Conservation (phyloP, 2,113 vertebrate species). For the Onychorhynchus coronatus region DNA sequence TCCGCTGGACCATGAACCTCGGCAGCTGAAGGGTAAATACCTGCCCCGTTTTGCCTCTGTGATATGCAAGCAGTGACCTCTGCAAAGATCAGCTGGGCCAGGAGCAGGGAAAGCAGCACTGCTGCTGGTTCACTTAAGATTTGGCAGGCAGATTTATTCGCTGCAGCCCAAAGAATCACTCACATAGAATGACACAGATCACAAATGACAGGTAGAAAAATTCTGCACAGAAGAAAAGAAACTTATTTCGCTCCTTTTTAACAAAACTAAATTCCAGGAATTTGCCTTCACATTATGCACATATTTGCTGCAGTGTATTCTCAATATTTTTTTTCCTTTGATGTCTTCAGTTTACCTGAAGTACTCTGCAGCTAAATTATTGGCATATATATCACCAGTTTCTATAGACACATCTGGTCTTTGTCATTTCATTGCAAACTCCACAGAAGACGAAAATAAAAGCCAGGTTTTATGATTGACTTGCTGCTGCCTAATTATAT, state of each 20-base stretch:
- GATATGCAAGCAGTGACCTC: neutral
- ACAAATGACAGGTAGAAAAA: neutral
- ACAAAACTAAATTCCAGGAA: neutral
- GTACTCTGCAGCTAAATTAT: neutral
- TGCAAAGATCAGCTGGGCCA: neutral
- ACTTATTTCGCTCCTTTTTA: neutral
- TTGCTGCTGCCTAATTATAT: neutral
- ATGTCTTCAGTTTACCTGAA: neutral
- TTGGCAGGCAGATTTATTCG: neutral
- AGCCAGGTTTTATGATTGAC: neutral
- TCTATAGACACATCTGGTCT: neutral
- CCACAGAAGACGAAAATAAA: constrained; percentile 1
- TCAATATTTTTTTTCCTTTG: neutral
- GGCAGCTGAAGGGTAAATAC: neutral
- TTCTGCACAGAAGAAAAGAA: neutral
- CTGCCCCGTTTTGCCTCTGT: neutral
- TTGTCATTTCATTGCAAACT: neutral
- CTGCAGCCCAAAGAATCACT: neutral
- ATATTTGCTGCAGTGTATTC: neutral
- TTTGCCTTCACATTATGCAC: neutral
- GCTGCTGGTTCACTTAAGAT: neutral
- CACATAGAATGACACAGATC: neutral
- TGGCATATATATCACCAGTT: neutral
- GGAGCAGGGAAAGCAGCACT: neutral
- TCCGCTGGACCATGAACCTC: neutral